Percentiles rank a stretch among this genome's conserved stretches.
Conservation (phyloP, 2,113 vertebrate species). For the Scytalopus superciliaris region DNA sequence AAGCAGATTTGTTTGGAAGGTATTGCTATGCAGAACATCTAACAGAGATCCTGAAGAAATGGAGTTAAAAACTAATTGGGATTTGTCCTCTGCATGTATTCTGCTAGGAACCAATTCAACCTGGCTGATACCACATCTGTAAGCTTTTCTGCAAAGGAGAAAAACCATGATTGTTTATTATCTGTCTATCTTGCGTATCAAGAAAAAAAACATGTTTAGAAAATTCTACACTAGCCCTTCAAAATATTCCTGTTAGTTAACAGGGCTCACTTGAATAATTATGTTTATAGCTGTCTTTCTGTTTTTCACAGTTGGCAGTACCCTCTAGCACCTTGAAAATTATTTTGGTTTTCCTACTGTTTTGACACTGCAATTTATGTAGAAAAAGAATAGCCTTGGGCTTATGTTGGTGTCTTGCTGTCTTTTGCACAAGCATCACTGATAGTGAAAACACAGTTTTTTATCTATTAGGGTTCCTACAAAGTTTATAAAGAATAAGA, state of each 20-base stretch:
- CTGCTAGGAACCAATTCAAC: background rate
- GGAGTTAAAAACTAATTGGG: background rate
- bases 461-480: background rate
- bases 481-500: background rate
- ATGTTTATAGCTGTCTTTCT: background rate
- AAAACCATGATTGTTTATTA: background rate
- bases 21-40: background rate
- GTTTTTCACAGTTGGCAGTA: background rate
- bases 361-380: slow-evolving; percentile 8
- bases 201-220: background rate
- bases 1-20: background rate
- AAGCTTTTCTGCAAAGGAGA: background rate
- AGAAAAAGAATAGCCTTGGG: background rate
- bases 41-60: background rate
- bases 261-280: slow-evolving; percentile 9
- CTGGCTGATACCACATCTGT: background rate
- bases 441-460: background rate
- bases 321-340: slow-evolving; percentile 7
- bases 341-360: background rate
- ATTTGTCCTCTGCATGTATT: background rate
- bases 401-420: background rate
- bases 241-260: background rate
- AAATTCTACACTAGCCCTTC: background rate
- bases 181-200: background rate
- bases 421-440: background rate